Evolutionary conservation across 30 jellyfish, hydroid and myxozoan species (phyloP).

Genomic region (Turritopsis rubra): DNA sequence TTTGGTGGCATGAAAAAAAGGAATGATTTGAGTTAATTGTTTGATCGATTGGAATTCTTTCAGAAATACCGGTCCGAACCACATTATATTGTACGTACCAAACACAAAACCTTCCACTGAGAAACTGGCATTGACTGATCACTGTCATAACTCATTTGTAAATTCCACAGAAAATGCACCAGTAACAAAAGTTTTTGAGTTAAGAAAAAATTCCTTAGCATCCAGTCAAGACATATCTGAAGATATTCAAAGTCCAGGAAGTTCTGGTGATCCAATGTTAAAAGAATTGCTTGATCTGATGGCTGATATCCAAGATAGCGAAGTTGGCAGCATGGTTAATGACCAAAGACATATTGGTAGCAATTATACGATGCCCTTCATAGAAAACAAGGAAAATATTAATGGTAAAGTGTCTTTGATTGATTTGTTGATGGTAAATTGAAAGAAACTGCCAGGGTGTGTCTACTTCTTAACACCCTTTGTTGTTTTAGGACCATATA

Average conservation of each 20-base stretch:
- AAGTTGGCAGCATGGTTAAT: not conserved
- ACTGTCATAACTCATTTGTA: not conserved
- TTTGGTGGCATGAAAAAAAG: not conserved
- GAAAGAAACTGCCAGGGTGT: too few relatives aligned
- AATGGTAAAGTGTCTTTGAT: not conserved
- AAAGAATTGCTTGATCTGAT: constrained; percentile 5
- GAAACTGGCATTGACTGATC: not conserved
- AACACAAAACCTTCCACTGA: not conserved
- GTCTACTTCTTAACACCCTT: too few relatives aligned
- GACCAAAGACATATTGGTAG: not conserved
- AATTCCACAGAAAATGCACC: not conserved
- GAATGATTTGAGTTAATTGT: too few relatives aligned
- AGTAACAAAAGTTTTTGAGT: not conserved
- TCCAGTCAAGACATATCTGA: not conserved
- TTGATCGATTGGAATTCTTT: not conserved
- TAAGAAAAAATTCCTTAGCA: not conserved
- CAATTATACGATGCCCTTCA: not conserved
- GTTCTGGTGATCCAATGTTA: not conserved
- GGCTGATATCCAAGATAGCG: constrained; percentile 27
- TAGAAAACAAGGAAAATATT: not conserved
- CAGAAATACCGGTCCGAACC: not conserved
- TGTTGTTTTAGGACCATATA: constrained; percentile 30
- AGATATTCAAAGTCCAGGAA: not conserved
- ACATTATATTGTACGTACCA: not conserved
- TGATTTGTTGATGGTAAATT: too few relatives aligned